phyloP scores from a whole-genome alignment of 2,797 vertebrate species.

The Caiman crocodilus region DNA sequence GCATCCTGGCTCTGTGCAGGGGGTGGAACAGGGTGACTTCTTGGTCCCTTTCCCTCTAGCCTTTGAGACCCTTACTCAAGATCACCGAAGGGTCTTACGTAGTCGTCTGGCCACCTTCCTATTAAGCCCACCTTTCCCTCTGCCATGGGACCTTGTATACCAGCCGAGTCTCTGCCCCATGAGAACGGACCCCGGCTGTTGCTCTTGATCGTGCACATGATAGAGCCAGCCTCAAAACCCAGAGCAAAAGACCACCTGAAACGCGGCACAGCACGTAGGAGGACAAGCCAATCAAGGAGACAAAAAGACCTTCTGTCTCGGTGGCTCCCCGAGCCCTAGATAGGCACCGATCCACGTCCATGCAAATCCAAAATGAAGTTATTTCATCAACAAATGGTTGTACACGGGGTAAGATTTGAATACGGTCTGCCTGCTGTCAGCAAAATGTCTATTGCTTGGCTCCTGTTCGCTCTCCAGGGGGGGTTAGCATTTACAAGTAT shows the following conservation, averaged over 20 bases:
- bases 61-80: no score
- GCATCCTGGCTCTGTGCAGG: no score
- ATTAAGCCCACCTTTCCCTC: not conserved
- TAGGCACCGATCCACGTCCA: not conserved
- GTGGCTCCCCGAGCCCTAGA: not conserved
- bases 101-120: no score
- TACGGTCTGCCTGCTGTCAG: fast-evolving
- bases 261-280: not conserved
- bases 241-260: not conserved
- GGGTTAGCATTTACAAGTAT: not conserved
- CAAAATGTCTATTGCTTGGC: not conserved
- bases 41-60: no score
- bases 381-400: not conserved
- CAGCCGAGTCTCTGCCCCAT: not conserved
- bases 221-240: not conserved
- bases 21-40: no score
- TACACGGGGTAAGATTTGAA: not conserved
- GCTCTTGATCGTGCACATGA: not conserved
- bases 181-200: fast-evolving
- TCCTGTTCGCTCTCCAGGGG: not conserved
- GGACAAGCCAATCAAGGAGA: not conserved
- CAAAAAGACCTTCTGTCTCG: not conserved
- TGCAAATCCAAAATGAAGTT: not conserved
- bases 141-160: not conserved
- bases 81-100: no score